A percentile compares a stretch with the other conserved stretches of the same genome.
Conservation (phyloP, 2,113 vertebrate genomes). For the Microtus montanus region DNA sequence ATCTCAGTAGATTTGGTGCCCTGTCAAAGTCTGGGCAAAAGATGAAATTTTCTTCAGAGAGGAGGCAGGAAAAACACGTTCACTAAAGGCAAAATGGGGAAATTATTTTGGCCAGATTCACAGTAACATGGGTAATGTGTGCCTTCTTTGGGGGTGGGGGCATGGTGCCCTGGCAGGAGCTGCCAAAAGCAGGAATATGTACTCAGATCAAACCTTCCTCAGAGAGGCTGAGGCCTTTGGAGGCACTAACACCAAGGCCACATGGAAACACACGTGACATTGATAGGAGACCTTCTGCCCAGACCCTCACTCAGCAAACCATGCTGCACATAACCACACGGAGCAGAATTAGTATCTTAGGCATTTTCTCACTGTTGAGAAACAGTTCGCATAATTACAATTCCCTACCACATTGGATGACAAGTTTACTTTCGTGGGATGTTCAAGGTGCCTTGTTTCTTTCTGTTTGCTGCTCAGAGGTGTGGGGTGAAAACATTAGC, state of each 20-base stretch:
- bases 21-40: conserved; percentile 1
- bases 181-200: no score
- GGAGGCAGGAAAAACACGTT: conserved; percentile 12
- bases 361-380: neutral
- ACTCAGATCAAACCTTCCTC: neutral
- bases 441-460: neutral
- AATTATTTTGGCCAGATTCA: neutral
- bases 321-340: neutral
- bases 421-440: neutral
- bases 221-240: neutral
- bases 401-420: neutral
- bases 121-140: neutral
- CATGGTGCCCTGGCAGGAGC: fast-evolving
- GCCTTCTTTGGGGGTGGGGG: neutral
- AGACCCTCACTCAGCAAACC: neutral
- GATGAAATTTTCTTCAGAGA: conserved; percentile 15
- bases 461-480: neutral
- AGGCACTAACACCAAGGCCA: neutral
- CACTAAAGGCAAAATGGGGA: neutral
- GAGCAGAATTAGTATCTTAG: neutral
- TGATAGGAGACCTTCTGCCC: neutral
- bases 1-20: conserved; percentile 10
- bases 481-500: neutral
- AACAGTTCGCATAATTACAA: neutral
- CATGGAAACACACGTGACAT: no score